Percentiles rank a stretch among this genome's conserved stretches.
phyloP scores from a whole-genome alignment of 2,113 vertebrate genomes.

The Eulemur macaco region DNA sequence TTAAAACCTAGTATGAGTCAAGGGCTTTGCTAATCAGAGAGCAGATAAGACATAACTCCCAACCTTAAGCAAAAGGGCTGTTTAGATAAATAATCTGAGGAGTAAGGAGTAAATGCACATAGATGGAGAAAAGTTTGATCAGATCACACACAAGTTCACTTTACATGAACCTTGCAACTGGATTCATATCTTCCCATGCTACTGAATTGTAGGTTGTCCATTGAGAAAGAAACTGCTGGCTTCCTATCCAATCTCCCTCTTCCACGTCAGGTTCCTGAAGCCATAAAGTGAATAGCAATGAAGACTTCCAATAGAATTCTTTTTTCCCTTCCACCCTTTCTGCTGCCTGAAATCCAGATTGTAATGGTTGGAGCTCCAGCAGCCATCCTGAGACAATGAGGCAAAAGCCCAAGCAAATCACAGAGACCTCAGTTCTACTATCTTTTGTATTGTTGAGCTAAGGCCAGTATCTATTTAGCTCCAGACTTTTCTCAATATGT shows the following conservation, averaged over 20 bases:
- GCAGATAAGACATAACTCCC: neutral
- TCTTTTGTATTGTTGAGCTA: neutral
- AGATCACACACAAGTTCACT: neutral
- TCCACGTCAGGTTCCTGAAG: neutral
- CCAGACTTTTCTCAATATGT: neutral
- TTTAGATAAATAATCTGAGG: neutral
- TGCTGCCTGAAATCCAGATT: neutral
- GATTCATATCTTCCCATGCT: neutral
- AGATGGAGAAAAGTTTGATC: neutral
- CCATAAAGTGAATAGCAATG: neutral
- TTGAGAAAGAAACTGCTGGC: neutral
- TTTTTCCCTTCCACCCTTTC: neutral
- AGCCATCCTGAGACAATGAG: neutral
- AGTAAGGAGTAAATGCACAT: neutral
- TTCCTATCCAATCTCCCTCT: neutral
- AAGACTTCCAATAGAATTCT: neutral
- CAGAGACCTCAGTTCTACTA: neutral
- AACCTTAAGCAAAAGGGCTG: neutral
- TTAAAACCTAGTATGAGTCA: neutral
- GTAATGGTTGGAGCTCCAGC: neutral
- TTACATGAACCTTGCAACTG: neutral
- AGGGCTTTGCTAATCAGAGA: neutral
- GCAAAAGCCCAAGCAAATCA: neutral
- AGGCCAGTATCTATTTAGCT: neutral
- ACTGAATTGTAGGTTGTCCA: neutral